These are phyloP conservation scores for Rhopilema esculentum DNA, from an alignment of 30 jellyfish, hydroid and myxozoan genomes.

Conservation along the genomic window DNA sequence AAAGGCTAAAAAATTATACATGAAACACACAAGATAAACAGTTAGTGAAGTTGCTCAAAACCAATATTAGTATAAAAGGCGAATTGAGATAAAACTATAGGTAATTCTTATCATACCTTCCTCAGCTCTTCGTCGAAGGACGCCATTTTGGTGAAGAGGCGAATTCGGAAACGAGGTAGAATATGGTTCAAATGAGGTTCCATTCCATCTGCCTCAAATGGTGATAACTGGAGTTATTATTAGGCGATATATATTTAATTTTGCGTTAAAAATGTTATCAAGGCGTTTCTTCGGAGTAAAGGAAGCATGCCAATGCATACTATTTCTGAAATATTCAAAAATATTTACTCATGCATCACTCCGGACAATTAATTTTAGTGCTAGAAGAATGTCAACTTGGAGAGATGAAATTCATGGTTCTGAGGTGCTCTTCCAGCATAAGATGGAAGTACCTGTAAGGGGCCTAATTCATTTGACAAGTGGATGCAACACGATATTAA, in stretches of 20 bases:
- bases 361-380: neutral
- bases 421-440: conserved; percentile 33
- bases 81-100: too few relatives aligned
- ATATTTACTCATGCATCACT: neutral
- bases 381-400: conserved; percentile 12
- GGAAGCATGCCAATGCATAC: neutral
- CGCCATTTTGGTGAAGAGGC: conserved; percentile 68
- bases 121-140: conserved; percentile 86
- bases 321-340: neutral
- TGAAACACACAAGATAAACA: too few relatives aligned
- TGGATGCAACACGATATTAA: conserved; percentile 49
- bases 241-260: too few relatives aligned
- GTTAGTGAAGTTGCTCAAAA: too few relatives aligned
- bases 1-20: too few relatives aligned
- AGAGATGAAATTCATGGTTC: conserved; percentile 39
- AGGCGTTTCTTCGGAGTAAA: neutral
- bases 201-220: too few relatives aligned
- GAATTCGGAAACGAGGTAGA: neutral
- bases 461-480: conserved; percentile 56
- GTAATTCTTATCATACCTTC: conserved; percentile 54
- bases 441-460: conserved; percentile 43
- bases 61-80: too few relatives aligned
- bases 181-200: too few relatives aligned
- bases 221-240: too few relatives aligned
- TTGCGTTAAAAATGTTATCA: too few relatives aligned